A percentile compares a stretch with the other conserved stretches of the same genome.
Conservation (phyloP, 1,140 invertebrate genomes). For the Drosophila subpulchrella region DNA sequence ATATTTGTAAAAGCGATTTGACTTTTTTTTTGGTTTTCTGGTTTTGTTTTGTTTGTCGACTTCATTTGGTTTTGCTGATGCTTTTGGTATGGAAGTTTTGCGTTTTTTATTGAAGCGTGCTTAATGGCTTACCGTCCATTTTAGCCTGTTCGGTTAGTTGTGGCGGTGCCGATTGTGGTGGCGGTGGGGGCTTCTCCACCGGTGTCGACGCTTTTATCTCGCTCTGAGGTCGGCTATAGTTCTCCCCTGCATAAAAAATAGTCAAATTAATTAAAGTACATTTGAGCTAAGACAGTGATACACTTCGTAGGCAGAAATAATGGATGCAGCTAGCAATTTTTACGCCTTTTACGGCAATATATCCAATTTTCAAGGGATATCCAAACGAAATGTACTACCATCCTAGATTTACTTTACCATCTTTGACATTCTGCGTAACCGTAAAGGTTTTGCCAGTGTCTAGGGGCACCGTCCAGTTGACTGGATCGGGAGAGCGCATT, state of each 20-base stretch:
- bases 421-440: conserved; percentile 95
- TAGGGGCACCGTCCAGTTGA: conserved; percentile 97
- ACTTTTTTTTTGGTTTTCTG: conserved; percentile 32
- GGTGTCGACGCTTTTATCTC: conserved; percentile 89
- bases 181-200: conserved; percentile 87
- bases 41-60: conserved; percentile 46
- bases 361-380: no score
- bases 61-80: conserved; percentile 61
- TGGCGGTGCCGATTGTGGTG: conserved; percentile 88
- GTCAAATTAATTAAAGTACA: no score
- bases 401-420: conserved; percentile 90
- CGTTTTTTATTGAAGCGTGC: conserved; percentile 79
- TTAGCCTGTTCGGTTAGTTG: conserved; percentile 86
- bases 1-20: conserved; percentile 83
- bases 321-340: not conserved
- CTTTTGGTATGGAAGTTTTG: conserved; percentile 79
- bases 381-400: not conserved
- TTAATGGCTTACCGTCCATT: conserved; percentile 84
- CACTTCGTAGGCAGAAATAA: not conserved
- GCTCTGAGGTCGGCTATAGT: conserved; percentile 88
- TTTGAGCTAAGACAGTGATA: not conserved
- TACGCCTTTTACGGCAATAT: not conserved
- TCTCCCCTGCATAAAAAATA: conserved; percentile 61
- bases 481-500: conserved; percentile 95
- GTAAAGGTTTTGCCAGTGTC: conserved; percentile 97